phyloP scores from a whole-genome alignment of 2,888 invertebrate genomes.

The Cancer borealis region DNA sequence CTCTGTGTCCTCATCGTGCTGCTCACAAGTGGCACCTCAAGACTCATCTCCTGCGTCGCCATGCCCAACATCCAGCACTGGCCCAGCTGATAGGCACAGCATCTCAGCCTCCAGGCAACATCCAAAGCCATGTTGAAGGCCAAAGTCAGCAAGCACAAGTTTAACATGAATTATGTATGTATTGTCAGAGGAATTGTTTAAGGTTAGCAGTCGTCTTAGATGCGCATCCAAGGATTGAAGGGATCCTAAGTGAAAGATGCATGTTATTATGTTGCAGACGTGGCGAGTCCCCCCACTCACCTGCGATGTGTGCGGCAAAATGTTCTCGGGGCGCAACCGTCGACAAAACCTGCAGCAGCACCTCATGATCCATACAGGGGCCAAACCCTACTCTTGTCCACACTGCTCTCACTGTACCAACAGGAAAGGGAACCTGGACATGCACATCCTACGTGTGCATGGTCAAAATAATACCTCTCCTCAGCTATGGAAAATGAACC shows the following conservation, averaged over 20 bases:
- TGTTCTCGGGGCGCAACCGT: conserved; percentile 72
- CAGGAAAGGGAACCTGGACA: conserved; percentile 76
- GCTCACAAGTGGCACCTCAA: conserved; percentile 77
- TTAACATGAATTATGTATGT: conserved; percentile 68
- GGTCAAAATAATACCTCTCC: conserved; percentile 44
- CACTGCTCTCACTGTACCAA: conserved; percentile 74
- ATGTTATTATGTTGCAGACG: conserved; percentile 74
- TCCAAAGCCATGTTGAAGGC: conserved; percentile 64
- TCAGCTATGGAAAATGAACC: conserved; percentile 18
- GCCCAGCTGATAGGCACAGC: conserved; percentile 58
- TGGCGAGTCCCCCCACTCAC: conserved; percentile 66
- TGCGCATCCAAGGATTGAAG: conserved; percentile 55
- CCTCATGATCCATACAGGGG: conserved; percentile 75
- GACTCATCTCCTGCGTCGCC: conserved; percentile 75
- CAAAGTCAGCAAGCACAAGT: conserved; percentile 68
- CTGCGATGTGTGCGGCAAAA: conserved; percentile 72
- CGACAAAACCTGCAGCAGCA: conserved; percentile 74
- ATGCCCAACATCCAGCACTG: conserved; percentile 69
- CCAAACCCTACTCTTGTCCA: conserved; percentile 72
- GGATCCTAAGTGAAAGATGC: conserved; percentile 70
- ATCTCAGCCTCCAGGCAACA: conserved; percentile 56
- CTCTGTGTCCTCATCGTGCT: conserved; percentile 75
- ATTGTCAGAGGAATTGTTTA: conserved; percentile 65
- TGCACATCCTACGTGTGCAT: conserved; percentile 74
- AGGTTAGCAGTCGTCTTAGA: conserved; percentile 63